A percentile compares a stretch with the other conserved stretches of the same genome.
These are phyloP conservation scores for Phymastichus coffea DNA, from an alignment of 1,140 invertebrate genomes.

Conservation along the genomic window DNA sequence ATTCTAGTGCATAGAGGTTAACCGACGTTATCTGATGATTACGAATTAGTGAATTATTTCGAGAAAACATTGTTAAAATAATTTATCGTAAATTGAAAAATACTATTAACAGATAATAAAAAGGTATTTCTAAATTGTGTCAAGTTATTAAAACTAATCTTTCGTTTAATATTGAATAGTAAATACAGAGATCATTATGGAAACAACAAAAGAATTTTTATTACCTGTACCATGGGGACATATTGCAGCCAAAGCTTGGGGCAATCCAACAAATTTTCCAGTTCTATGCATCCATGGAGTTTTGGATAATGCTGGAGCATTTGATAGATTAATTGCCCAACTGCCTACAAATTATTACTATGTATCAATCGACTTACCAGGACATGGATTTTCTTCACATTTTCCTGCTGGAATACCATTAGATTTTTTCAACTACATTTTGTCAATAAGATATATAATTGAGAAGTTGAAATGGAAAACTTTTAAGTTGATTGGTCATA, in stretches of 20 bases:
- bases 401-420: conserved; percentile 59
- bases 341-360: conserved; percentile 61
- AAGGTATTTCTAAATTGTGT: no score
- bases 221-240: conserved; percentile 45
- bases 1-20: no score
- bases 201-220: conserved; percentile 24
- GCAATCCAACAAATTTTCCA: conserved; percentile 53
- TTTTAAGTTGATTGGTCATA: conserved; percentile 62
- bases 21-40: no score
- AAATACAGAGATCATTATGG: no score
- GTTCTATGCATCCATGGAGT: conserved; percentile 66
- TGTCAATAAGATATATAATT: conserved; percentile 57
- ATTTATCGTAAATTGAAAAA: no score
- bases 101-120: no score
- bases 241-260: conserved; percentile 65
- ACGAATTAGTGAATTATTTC: no score
- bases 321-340: conserved; percentile 64
- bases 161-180: no score
- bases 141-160: no score
- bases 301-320: conserved; percentile 67
- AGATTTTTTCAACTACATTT: conserved; percentile 52
- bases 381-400: conserved; percentile 68
- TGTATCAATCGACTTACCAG: conserved; percentile 68
- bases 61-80: no score
- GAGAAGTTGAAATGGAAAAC: conserved; percentile 61